Percentiles rank a stretch among this genome's conserved stretches.
Evolutionary conservation across 2,888 invertebrate species (phyloP).

Genomic region (Hyles lineata): DNA sequence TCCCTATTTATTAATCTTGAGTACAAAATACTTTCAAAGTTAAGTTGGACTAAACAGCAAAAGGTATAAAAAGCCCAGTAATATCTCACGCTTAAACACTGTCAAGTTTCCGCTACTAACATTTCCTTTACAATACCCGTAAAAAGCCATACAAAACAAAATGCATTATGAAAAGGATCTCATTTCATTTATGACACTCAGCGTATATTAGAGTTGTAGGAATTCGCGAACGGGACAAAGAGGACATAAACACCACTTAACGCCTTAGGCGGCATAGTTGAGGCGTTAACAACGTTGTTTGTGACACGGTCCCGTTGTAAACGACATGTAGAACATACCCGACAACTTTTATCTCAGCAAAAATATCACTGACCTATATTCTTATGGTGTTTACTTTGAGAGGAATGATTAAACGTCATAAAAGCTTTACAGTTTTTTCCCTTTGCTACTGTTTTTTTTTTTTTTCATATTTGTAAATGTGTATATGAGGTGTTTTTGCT

Average conservation of each 20-base stretch:
- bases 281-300: constrained; percentile 64
- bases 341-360: constrained; percentile 41
- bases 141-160: neutral
- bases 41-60: too few species aligned
- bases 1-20: too few species aligned
- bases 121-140: too few species aligned
- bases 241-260: constrained; percentile 40
- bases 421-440: neutral
- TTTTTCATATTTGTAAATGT: neutral
- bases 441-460: neutral
- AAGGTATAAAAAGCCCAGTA: too few species aligned
- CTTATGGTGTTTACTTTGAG: constrained; percentile 1
- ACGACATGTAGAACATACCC: constrained; percentile 53
- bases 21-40: too few species aligned
- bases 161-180: neutral
- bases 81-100: too few species aligned
- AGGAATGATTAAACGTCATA: constrained; percentile 9
- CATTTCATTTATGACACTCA: constrained; percentile 17
- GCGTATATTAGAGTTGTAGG: constrained; percentile 9
- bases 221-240: constrained; percentile 12
- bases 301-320: constrained; percentile 55
- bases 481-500: too few species aligned
- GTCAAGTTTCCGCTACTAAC: too few species aligned
- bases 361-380: constrained; percentile 28
- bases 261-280: constrained; percentile 53